These are phyloP conservation scores for Pseudopleuronectes americanus DNA, from an alignment of 2,797 vertebrate species.

Conservation along the genomic window DNA sequence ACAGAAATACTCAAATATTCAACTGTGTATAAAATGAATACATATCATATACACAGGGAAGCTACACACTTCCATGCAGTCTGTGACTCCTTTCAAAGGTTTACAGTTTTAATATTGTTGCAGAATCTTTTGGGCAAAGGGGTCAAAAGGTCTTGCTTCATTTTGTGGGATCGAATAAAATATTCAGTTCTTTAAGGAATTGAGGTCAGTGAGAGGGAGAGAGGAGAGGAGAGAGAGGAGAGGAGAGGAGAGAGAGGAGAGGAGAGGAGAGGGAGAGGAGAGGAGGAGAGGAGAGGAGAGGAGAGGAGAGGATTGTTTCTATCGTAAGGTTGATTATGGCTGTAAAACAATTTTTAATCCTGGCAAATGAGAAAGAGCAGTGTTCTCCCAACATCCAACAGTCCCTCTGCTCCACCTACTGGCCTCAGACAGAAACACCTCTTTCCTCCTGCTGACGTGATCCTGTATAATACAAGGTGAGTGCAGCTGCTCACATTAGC, in stretches of 20 bases:
- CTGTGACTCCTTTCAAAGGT: background rate
- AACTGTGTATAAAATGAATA: background rate
- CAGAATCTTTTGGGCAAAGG: background rate
- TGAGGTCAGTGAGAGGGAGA: background rate
- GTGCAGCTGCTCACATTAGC: constrained; percentile 87
- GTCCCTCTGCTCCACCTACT: constrained; percentile 50
- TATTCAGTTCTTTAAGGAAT: background rate
- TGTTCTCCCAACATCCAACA: background rate
- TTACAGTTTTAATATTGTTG: background rate
- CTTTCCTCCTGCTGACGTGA: background rate
- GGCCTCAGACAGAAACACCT: constrained; percentile 24
- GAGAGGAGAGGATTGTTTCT: background rate
- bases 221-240: background rate
- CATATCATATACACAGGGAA: background rate
- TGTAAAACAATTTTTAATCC: background rate
- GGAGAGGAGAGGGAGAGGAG: too few species aligned
- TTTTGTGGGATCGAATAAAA: background rate
- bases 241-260: too few species aligned
- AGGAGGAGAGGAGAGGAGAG: too few species aligned
- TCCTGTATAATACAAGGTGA: background rate
- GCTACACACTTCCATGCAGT: background rate
- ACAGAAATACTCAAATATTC: background rate
- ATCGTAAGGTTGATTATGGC: background rate
- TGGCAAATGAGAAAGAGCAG: background rate
- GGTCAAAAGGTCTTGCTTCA: background rate